Conservation (phyloP, 2,888 invertebrate genomes). For the Cephus rjabovi region DNA sequence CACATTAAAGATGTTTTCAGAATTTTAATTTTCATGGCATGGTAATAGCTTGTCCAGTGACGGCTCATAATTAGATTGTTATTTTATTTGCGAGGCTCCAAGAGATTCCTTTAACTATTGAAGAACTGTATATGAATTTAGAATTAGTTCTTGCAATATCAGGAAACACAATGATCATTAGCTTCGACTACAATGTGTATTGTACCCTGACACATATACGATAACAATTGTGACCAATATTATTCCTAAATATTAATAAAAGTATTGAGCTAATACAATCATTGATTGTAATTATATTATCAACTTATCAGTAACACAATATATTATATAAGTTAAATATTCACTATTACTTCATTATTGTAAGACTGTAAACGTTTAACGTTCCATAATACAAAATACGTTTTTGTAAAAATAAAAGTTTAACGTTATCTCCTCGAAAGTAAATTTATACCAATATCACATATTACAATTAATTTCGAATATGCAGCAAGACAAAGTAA, state of each 20-base stretch:
- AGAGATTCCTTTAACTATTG: background rate
- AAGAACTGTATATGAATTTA: background rate
- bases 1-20: background rate
- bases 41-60: background rate
- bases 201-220: background rate
- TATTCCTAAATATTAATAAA: slow-evolving; percentile 7
- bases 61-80: background rate
- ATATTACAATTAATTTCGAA: background rate
- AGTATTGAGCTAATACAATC: background rate
- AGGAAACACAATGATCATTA: background rate
- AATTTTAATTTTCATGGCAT: background rate
- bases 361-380: background rate
- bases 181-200: background rate
- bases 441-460: background rate
- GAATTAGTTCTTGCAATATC: background rate
- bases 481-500: background rate
- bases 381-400: background rate
- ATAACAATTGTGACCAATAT: slow-evolving; percentile 5
- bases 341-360: background rate
- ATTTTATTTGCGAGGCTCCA: background rate
- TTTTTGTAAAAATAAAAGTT: background rate
- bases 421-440: background rate
- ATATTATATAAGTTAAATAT: background rate
- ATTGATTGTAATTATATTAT: background rate
- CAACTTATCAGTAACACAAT: background rate